A percentile compares a stretch with the other conserved stretches of the same genome.
Evolutionary conservation across 2,797 vertebrate species (phyloP).

Genomic region (Labroides dimidiatus): DNA sequence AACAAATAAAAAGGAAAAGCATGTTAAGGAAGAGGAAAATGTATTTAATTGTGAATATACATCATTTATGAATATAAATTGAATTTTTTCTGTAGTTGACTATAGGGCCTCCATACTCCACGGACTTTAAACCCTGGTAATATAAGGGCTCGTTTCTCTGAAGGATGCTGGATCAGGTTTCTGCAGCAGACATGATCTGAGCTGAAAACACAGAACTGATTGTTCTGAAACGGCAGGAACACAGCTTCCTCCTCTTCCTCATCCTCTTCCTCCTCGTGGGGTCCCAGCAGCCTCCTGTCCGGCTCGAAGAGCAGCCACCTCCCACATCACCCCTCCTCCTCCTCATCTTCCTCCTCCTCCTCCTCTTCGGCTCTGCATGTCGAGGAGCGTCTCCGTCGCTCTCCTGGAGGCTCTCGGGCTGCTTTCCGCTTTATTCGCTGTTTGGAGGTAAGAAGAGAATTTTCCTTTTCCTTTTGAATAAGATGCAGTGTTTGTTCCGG

Average conservation of each 20-base stretch:
- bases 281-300: slow-evolving; percentile 14
- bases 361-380: background rate
- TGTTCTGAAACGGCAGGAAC: slow-evolving; percentile 25
- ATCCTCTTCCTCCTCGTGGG: slow-evolving; percentile 11
- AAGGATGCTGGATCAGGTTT: background rate
- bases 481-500: no score
- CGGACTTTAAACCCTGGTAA: no score
- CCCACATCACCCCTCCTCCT: slow-evolving; percentile 1
- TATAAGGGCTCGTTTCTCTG: background rate
- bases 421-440: background rate
- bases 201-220: slow-evolving; percentile 11
- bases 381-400: slow-evolving; percentile 27
- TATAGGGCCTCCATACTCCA: no score
- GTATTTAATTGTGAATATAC: no score
- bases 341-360: background rate
- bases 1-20: no score
- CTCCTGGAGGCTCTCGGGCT: slow-evolving; percentile 13
- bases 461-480: no score
- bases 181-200: background rate
- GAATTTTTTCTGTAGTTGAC: no score
- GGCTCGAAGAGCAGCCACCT: slow-evolving; percentile 8
- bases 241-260: slow-evolving; percentile 13
- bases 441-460: slow-evolving; percentile 57
- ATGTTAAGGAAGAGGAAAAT: no score
- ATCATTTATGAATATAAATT: no score